A percentile compares a stretch with the other conserved stretches of the same genome.
Evolutionary conservation across 53 echinoderm and acorn worm genomes (phyloP).

Genomic region (Stichopus horrens): DNA sequence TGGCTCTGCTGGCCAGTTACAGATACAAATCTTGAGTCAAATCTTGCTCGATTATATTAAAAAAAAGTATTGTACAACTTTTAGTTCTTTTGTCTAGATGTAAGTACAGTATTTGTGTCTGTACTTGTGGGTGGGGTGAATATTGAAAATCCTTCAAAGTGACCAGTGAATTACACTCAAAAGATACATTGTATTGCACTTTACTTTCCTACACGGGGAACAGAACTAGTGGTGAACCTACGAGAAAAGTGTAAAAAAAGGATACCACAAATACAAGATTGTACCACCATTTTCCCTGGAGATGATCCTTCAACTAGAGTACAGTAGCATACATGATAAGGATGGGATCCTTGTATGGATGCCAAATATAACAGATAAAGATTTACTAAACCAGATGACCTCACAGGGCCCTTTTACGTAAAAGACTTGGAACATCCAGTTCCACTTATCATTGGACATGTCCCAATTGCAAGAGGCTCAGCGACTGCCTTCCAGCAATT

Average conservation of each 20-base stretch:
- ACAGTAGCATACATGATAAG: neutral
- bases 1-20: too few relatives aligned
- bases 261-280: slow-evolving; percentile 34
- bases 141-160: too few relatives aligned
- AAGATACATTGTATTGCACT: neutral
- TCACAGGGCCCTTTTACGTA: slow-evolving; percentile 3
- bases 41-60: too few relatives aligned
- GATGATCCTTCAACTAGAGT: slow-evolving; percentile 16
- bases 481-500: neutral
- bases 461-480: slow-evolving; percentile 29
- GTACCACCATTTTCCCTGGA: slow-evolving; percentile 4
- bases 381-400: neutral
- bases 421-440: neutral
- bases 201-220: neutral
- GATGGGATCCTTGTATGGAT: slow-evolving; percentile 8
- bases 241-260: slow-evolving; percentile 24
- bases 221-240: neutral
- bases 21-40: too few relatives aligned
- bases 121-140: too few relatives aligned
- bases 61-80: too few relatives aligned
- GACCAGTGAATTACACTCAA: too few relatives aligned
- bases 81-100: too few relatives aligned
- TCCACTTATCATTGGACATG: slow-evolving; percentile 41
- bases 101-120: too few relatives aligned
- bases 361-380: neutral